Percentiles rank a stretch among this genome's conserved stretches.
These are phyloP conservation scores for Cyclargus thomasi DNA, from an alignment of 1,140 invertebrate genomes.

Conservation along the genomic window DNA sequence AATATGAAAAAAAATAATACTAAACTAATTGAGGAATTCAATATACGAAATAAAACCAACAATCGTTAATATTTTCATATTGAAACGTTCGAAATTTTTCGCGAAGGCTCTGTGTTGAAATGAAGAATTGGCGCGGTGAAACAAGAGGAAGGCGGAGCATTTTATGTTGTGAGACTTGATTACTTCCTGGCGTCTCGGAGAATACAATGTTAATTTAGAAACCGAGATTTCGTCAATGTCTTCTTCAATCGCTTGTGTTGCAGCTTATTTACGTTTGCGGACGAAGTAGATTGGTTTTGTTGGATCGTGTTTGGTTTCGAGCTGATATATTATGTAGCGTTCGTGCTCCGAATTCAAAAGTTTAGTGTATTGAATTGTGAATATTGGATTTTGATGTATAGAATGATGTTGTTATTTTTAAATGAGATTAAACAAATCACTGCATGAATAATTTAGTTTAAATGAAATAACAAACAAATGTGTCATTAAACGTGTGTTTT, in stretches of 20 bases:
- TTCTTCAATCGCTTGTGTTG: constrained; percentile 4
- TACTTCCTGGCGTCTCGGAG: constrained; percentile 18
- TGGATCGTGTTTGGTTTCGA: background rate
- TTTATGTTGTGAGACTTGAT: constrained; percentile 19
- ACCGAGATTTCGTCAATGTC: constrained; percentile 11
- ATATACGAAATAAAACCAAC: background rate
- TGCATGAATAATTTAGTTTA: no score
- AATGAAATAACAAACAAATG: no score
- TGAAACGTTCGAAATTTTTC: background rate
- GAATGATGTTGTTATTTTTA: background rate
- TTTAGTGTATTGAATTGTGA: background rate
- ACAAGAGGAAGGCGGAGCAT: constrained; percentile 13
- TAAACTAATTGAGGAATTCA: background rate
- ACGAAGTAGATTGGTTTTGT: constrained; percentile 12
- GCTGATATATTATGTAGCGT: background rate
- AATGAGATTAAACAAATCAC: no score
- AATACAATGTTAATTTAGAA: constrained; percentile 8
- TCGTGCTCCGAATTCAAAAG: background rate
- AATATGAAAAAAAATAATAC: no score
- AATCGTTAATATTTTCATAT: background rate
- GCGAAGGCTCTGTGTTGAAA: constrained; percentile 11
- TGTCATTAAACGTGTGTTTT: no score
- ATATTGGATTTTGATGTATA: background rate
- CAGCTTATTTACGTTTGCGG: constrained; percentile 10
- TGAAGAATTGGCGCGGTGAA: constrained; percentile 7